Percentiles rank a stretch among this genome's conserved stretches.
Conservation (phyloP, 2,797 vertebrate species). For the Oryzias sinensis region DNA sequence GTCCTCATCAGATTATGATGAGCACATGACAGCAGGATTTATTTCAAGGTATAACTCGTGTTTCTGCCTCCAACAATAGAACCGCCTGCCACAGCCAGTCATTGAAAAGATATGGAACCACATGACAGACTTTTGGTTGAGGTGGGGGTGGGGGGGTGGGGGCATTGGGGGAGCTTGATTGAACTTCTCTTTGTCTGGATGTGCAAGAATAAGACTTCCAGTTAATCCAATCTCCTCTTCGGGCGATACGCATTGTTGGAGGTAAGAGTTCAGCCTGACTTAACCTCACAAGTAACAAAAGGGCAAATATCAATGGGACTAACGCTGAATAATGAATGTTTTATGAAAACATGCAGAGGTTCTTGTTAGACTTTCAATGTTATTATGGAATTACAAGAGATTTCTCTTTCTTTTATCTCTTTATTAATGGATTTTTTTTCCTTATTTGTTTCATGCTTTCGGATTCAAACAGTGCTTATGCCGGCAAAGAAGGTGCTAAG, state of each 20-base stretch:
- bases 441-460: conserved; percentile 23
- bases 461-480: conserved; percentile 18
- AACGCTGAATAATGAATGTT: neutral
- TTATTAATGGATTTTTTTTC: conserved; percentile 32
- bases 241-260: conserved; percentile 35
- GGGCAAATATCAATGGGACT: neutral
- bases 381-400: neutral
- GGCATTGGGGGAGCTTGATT: conserved; percentile 46
- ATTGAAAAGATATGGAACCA: conserved; percentile 54
- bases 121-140: conserved; percentile 47
- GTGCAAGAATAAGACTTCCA: conserved; percentile 50
- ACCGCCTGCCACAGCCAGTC: conserved; percentile 55
- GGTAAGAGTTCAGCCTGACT: conserved; percentile 63
- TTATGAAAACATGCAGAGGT: neutral
- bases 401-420: conserved; percentile 3
- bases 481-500: conserved; percentile 51
- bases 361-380: neutral
- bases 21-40: conserved; percentile 46
- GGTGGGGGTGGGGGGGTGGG: neutral
- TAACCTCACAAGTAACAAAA: conserved; percentile 22
- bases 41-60: conserved; percentile 52
- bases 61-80: conserved; percentile 75
- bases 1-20: conserved; percentile 3
- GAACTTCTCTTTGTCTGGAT: conserved; percentile 59
- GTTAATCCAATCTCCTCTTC: conserved; percentile 43